Conservation (phyloP, 2,113 vertebrate species). For the Elephantulus edwardii region DNA sequence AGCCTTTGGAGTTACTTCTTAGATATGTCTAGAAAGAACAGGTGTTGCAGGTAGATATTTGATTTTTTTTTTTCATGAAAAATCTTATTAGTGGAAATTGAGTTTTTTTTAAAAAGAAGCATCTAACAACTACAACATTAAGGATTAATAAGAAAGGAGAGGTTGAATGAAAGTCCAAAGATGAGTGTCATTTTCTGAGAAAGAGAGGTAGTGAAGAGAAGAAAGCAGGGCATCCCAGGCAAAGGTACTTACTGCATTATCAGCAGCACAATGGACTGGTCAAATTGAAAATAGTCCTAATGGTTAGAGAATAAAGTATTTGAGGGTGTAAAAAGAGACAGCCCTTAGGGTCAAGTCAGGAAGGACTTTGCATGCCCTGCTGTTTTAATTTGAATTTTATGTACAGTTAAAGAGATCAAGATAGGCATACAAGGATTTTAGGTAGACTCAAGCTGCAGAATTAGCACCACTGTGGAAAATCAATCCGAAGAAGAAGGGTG, state of each 20-base stretch:
- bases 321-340: not conserved
- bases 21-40: no score
- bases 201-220: not conserved
- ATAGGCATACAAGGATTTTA: not conserved
- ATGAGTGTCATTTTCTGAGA: constrained; percentile 14
- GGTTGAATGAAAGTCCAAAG: not conserved
- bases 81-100: no score
- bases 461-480: not conserved
- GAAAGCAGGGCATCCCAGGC: not conserved
- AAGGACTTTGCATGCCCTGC: not conserved
- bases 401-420: not conserved
- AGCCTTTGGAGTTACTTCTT: no score
- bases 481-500: not conserved
- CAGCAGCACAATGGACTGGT: not conserved
- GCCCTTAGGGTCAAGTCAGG: not conserved
- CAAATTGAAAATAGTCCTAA: not conserved
- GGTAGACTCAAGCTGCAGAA: not conserved
- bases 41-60: no score
- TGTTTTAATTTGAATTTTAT: not conserved
- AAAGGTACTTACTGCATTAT: not conserved
- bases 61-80: no score
- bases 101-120: no score
- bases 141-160: not conserved
- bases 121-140: not conserved
- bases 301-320: not conserved